phyloP scores from a whole-genome alignment of 2,113 vertebrate species.

The Aegotheles bennettii region DNA sequence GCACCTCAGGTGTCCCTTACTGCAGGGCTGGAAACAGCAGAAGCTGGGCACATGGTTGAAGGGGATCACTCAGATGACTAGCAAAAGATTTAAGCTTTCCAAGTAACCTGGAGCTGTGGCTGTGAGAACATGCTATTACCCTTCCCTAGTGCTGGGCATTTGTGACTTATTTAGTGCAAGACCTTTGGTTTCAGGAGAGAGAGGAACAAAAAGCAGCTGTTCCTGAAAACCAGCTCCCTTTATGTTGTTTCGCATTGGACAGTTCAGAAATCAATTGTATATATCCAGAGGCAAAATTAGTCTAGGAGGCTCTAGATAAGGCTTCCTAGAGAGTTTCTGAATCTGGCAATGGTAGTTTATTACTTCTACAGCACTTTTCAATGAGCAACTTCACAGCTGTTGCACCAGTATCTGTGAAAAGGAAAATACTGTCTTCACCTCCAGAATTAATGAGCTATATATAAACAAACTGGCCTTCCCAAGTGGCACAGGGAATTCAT shows the following conservation, averaged over 20 bases:
- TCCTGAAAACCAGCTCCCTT: background rate
- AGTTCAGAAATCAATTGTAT: background rate
- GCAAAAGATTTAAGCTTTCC: background rate
- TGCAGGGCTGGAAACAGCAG: background rate
- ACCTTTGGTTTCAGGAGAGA: background rate
- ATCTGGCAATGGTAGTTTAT: background rate
- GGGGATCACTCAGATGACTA: background rate
- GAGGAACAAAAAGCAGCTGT: background rate
- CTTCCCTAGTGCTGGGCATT: background rate
- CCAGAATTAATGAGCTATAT: background rate
- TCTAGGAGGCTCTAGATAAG: background rate
- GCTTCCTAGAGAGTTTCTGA: background rate
- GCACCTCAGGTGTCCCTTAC: background rate
- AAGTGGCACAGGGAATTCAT: background rate
- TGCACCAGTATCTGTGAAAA: background rate
- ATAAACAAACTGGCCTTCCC: background rate
- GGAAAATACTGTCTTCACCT: background rate
- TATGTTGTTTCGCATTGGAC: background rate
- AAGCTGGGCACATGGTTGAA: background rate
- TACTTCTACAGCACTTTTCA: background rate
- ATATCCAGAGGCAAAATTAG: conserved; percentile 1
- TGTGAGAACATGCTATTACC: background rate
- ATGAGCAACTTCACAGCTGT: background rate
- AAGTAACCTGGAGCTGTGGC: background rate
- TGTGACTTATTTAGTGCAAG: background rate